Conservation (phyloP, 2,797 vertebrate species). For the Rhabdophis nuchalis region DNA sequence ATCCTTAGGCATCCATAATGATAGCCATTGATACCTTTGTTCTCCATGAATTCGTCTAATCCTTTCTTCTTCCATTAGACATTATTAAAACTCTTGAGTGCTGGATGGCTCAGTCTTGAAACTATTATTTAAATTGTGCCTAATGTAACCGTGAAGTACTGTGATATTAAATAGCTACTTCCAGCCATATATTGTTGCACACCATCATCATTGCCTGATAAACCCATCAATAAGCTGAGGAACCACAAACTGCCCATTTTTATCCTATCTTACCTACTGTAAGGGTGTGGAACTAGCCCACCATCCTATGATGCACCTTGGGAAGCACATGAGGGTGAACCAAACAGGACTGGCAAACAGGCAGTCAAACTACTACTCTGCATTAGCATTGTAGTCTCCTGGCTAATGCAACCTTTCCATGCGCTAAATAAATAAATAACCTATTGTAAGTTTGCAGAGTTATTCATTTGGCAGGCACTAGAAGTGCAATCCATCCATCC, state of each 20-base stretch:
- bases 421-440: background rate
- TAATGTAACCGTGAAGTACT: background rate
- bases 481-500: background rate
- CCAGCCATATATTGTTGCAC: background rate
- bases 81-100: background rate
- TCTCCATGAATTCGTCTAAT: too few relatives aligned
- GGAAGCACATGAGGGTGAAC: background rate
- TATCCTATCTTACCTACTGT: background rate
- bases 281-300: background rate
- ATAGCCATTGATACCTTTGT: too few relatives aligned
- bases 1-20: too few relatives aligned
- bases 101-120: background rate
- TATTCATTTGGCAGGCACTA: background rate
- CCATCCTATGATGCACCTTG: background rate
- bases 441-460: background rate
- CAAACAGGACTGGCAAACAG: background rate
- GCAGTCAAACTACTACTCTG: background rate
- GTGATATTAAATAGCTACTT: background rate
- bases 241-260: background rate
- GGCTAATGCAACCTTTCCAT: background rate
- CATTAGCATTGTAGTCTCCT: background rate
- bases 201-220: background rate
- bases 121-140: background rate
- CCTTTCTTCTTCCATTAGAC: background rate
- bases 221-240: background rate